Evolutionary conservation across 2,888 invertebrate species (phyloP).

Genomic region (Panzeria rudis): DNA sequence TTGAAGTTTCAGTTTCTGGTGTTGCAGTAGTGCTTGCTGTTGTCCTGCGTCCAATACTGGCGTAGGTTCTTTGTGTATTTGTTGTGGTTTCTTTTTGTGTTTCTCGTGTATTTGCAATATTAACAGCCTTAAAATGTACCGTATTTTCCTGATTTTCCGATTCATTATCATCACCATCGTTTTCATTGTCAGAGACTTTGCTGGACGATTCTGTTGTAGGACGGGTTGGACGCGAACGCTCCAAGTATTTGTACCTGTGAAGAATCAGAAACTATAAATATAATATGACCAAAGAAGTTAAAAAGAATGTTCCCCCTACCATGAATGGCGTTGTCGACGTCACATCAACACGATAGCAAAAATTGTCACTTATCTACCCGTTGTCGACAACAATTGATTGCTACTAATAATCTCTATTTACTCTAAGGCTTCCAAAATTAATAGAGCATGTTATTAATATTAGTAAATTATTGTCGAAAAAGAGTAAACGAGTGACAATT

Average conservation of each 20-base stretch:
- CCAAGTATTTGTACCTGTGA: constrained; percentile 81
- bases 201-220: constrained; percentile 73
- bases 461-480: no score
- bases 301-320: neutral
- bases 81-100: constrained; percentile 76
- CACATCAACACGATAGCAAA: no score
- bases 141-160: constrained; percentile 79
- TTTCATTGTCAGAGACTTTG: constrained; percentile 74
- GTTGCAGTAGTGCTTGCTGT: constrained; percentile 76
- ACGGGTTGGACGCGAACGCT: constrained; percentile 80
- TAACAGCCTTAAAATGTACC: constrained; percentile 80
- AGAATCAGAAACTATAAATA: constrained; percentile 13
- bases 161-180: constrained; percentile 74
- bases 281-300: neutral
- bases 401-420: no score
- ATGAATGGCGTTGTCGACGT: no score
- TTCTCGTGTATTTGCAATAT: constrained; percentile 74
- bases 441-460: no score
- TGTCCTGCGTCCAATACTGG: constrained; percentile 82
- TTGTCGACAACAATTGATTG: no score
- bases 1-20: constrained; percentile 74
- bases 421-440: no score
- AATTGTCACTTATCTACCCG: no score
- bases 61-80: constrained; percentile 77
- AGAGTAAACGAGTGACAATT: no score